These are phyloP conservation scores for Pocillopora damicornis DNA, from an alignment of 64 coral and sea anemone genomes.

Conservation along the genomic window DNA sequence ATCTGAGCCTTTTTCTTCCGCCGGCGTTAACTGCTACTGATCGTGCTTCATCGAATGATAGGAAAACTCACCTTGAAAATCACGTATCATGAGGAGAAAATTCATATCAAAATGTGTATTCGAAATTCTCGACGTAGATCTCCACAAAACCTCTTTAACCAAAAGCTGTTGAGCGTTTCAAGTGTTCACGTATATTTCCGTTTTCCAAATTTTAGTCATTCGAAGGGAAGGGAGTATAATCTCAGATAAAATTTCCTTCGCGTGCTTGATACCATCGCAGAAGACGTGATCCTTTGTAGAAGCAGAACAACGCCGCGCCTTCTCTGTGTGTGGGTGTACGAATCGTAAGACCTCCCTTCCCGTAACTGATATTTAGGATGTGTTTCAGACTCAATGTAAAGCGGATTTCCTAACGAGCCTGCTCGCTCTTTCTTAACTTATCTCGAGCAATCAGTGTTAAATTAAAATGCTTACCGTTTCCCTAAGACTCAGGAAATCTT, in stretches of 20 bases:
- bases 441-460: too few species aligned
- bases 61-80: too few species aligned
- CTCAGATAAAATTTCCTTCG: background rate
- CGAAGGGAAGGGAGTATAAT: background rate
- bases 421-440: too few species aligned
- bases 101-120: background rate
- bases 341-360: background rate
- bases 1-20: too few species aligned
- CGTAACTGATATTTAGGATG: too few species aligned
- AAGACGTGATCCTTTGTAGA: background rate
- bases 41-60: too few species aligned
- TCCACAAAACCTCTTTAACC: background rate
- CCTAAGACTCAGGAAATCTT: too few species aligned
- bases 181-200: background rate
- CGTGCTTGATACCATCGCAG: background rate
- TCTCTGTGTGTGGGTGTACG: background rate
- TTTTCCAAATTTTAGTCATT: background rate
- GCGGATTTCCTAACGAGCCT: too few species aligned
- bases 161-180: background rate
- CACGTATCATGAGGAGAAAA: too few species aligned
- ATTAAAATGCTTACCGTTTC: too few species aligned
- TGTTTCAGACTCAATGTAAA: too few species aligned
- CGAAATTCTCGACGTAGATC: background rate
- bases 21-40: too few species aligned
- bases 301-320: background rate